These are phyloP conservation scores for Gadus chalcogrammus DNA, from an alignment of 2,113 vertebrate genomes.

Conservation along the genomic window DNA sequence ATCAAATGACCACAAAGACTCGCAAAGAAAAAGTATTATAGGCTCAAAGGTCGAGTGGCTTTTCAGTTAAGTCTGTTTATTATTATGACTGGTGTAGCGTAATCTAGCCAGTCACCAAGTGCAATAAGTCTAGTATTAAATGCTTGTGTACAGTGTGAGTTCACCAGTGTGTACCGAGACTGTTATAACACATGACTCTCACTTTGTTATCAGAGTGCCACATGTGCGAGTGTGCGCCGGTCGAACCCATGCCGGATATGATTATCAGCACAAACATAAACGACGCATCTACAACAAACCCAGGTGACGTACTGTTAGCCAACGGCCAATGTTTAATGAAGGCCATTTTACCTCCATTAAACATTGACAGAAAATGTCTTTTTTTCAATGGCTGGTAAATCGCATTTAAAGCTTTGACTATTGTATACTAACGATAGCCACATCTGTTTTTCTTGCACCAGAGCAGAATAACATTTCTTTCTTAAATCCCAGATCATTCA, in stretches of 20 bases:
- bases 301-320: constrained; percentile 68
- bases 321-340: not conserved
- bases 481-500: not conserved
- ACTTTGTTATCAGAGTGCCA: constrained; percentile 70
- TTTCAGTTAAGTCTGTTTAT: no score
- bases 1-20: no score
- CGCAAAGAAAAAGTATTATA: no score
- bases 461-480: not conserved
- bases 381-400: not conserved
- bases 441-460: not conserved
- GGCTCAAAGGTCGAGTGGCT: no score
- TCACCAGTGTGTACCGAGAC: no score
- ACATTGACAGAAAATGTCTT: not conserved
- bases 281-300: constrained; percentile 56
- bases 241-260: constrained; percentile 64
- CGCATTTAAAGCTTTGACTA: not conserved
- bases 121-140: no score
- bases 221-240: constrained; percentile 73
- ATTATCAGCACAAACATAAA: constrained; percentile 55
- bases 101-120: no score
- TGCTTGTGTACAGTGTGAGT: no score
- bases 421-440: not conserved
- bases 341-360: not conserved
- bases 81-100: no score
- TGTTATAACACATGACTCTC: not conserved